phyloP scores from a whole-genome alignment of 2,797 vertebrate genomes.

The Diglossa cyanea region DNA sequence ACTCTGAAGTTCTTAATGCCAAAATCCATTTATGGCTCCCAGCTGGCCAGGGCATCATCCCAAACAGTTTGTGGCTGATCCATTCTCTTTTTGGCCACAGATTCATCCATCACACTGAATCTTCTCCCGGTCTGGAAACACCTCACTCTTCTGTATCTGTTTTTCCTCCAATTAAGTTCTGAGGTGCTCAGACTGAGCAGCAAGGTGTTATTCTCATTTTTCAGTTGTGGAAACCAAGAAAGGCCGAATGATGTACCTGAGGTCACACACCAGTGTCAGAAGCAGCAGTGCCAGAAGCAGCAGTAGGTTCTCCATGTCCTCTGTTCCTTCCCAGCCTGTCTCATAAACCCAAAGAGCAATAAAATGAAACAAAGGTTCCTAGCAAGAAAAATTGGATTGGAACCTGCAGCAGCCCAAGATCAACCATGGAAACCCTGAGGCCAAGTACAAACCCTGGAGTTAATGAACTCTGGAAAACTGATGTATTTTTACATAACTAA shows the following conservation, averaged over 20 bases:
- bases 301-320: background rate
- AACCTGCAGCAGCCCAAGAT: background rate
- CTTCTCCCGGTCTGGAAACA: background rate
- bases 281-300: background rate
- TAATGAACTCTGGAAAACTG: background rate
- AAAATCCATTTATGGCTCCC: background rate
- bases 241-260: background rate
- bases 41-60: background rate
- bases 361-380: background rate
- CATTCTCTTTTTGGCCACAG: background rate
- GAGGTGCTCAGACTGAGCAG: background rate
- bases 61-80: background rate
- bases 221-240: background rate
- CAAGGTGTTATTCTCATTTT: background rate
- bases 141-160: background rate
- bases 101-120: background rate
- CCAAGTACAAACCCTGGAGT: background rate
- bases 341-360: background rate
- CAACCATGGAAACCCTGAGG: background rate
- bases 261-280: background rate
- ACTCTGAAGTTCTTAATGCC: background rate
- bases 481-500: background rate
- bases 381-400: background rate
- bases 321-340: background rate
- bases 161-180: background rate